Evolutionary conservation across 1,140 invertebrate genomes (phyloP), one percentile per base, ranked within the genome.

Genomic region (Eciton burchellii): DNA sequence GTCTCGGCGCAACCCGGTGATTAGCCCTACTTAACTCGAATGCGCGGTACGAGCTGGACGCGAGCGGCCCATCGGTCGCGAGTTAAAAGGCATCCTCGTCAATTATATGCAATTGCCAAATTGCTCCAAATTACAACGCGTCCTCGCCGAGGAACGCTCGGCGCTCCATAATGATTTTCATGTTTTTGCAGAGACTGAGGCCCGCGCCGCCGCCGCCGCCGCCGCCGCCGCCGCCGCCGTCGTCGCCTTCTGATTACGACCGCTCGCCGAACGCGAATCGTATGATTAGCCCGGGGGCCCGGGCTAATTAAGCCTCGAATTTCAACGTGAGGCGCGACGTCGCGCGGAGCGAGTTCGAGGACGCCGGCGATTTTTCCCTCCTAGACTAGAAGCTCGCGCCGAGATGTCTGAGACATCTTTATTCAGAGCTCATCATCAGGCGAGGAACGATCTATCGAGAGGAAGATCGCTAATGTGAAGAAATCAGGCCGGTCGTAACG

Each of bases 71-170:
- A 88, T 77, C 86, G 86, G 82, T 91, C 35, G 35, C 35, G 35
- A 89, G 90, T 90, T 92, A 92, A 92, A 92, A 92, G 91, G 88
- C 89, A 88, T 90, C 86, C 85, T 91, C 89, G 90, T 92, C 91
- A 93, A 93, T 93, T 93, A 93, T 92, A 91, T 92, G 92, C 92
- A 93, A 93, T 93, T 93, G 92, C 91, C 92, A 91, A 93, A 93
- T 93, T 93, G 89, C 91, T 92, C 87, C 81, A 92, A 93, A 92
- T 92, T 92, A 92, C 89, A 35, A 93, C 86, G 88, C 91, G 89
- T 52, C 79, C 24, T 66, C 26, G 29, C 14, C 45, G 71, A 63
- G 68, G 81, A 71, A 54, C 68, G 73, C 68, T 56, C 41, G 1
- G 43, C 56, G 62, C 71, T 79, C 86, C 86, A 87, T 87, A 66